Evolutionary conservation across 2,113 vertebrate species (phyloP).

Genomic region (Alethe castanea): DNA sequence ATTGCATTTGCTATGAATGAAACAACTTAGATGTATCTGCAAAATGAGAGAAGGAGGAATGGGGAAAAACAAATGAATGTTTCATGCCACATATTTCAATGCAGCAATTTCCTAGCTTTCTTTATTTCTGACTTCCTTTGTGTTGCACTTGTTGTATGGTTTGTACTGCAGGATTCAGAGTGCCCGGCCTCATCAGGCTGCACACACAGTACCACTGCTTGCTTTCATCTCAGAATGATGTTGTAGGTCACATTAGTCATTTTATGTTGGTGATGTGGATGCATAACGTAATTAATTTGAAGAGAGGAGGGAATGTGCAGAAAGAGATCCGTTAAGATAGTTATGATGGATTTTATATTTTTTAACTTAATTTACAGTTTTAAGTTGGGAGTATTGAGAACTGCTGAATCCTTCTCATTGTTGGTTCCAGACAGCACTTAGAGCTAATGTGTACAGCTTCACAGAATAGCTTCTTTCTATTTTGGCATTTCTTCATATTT

Average conservation of each 20-base stretch:
- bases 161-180: not conserved
- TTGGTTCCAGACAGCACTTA: not conserved
- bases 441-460: not conserved
- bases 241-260: not conserved
- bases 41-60: not conserved
- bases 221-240: not conserved
- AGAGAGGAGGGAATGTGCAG: not conserved
- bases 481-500: not conserved
- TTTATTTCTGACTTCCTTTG: rapidly evolving
- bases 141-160: rapidly evolving
- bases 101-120: not conserved
- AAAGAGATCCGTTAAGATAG: not conserved
- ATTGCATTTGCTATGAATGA: slow-evolving; percentile 42
- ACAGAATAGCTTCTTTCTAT: not conserved
- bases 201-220: rapidly evolving
- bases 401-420: not conserved
- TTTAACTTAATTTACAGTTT: not conserved
- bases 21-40: not conserved
- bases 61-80: slow-evolving; percentile 18
- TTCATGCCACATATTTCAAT: not conserved
- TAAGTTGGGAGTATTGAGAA: not conserved
- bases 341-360: not conserved
- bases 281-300: not conserved
- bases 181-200: not conserved
- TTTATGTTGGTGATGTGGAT: not conserved